Evolutionary conservation across 2,113 vertebrate genomes (phyloP), one percentile per base, ranked within the genome.

Genomic region (Pandion haliaetus): DNA sequence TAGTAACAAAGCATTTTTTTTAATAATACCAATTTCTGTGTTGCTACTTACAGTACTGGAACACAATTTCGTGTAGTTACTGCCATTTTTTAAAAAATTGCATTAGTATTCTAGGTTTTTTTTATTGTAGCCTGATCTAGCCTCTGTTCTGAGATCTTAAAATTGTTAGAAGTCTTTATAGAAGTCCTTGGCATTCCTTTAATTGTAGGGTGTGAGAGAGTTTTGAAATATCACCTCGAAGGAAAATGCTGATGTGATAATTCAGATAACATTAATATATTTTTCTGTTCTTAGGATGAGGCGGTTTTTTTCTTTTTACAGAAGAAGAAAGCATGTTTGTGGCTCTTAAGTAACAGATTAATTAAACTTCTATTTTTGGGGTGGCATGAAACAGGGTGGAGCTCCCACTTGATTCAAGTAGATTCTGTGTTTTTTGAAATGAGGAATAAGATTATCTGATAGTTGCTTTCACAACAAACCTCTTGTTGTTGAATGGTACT

Each of bases 21-120:
- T 2, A 42, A 4, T 54, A 49, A 14, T 40, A 1, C 6, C 0
- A 4, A 0, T 19, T 76, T 23, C 12, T 20, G 1, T 45, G 3
- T 44, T 76, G 17, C 3, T 28, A 0, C 45, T 73, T 42, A 6
- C 8, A 3, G 3, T 24, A 4, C 7, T 50, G 19, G 38, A 21
- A 25, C 19, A 29, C 16, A 13, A 8, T 62, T 83, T 70, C 2
- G 32, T 8, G 1, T 58, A 58, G 62, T 62, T 61, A 20, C 0
- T 81, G 28, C 8, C 4, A 1, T 5, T 55, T 47, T 24, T 59
- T 21, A 6, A 2, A 4, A 4, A 49, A 70, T 32, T 44, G 6
- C 1, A 0, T 4, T 18, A 25, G 1, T 40, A 8, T 1, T 44
- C 42, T 50, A 44, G 3, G 2, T 6, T 5, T 29, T 40, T 36